phyloP scores from a whole-genome alignment of 2,797 vertebrate species.

The Acipenser ruthenus region DNA sequence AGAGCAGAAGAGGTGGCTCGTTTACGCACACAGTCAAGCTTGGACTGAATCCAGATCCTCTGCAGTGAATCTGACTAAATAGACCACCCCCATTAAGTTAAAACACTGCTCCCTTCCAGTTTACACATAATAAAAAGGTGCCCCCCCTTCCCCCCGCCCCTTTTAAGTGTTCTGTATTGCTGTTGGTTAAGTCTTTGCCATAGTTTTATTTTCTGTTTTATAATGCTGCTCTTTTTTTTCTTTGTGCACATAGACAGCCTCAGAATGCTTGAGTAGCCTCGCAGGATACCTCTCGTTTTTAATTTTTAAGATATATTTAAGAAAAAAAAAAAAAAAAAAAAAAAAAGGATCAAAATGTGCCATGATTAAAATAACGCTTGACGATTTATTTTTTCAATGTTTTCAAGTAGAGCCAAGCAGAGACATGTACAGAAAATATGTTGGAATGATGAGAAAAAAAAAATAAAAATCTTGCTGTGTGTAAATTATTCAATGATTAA shows the following conservation, averaged over 20 bases:
- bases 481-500: conserved; percentile 93
- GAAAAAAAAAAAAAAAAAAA: conserved; percentile 12
- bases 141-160: conserved; percentile 26
- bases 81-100: too few species aligned
- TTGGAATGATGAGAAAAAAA: conserved; percentile 68
- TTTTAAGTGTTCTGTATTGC: conserved; percentile 33
- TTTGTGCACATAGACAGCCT: conserved; percentile 41
- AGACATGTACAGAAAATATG: conserved; percentile 75
- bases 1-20: too few species aligned
- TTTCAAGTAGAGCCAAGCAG: conserved; percentile 83
- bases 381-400: conserved; percentile 76
- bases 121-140: conserved; percentile 30
- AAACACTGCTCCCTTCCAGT: conserved; percentile 40
- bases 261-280: conserved; percentile 45
- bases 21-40: too few species aligned
- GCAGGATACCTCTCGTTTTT: conserved; percentile 49
- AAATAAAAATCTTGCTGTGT: conserved; percentile 71
- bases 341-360: conserved; percentile 69
- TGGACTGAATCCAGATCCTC: too few species aligned
- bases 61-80: too few species aligned
- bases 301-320: conserved; percentile 37
- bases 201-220: conserved; percentile 33
- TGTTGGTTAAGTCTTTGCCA: conserved; percentile 30
- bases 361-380: conserved; percentile 67
- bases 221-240: conserved; percentile 12